These are phyloP conservation scores for Montipora sp. DNA, from an alignment of 64 coral and sea anemone species.

Conservation along the genomic window DNA sequence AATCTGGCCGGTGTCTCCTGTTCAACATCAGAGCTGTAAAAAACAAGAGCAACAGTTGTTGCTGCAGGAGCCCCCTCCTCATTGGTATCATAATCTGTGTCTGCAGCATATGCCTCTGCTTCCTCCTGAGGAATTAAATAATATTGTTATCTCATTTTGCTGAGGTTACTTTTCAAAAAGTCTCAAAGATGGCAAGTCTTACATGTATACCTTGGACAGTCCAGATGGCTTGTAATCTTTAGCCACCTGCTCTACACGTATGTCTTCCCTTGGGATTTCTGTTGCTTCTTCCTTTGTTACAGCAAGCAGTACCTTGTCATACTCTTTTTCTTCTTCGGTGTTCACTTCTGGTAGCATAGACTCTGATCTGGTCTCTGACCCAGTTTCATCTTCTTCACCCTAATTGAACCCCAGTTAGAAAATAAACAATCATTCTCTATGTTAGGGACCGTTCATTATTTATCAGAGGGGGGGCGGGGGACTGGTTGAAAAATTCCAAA, in stretches of 20 bases:
- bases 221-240: background rate
- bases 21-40: conserved; percentile 42
- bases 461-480: too few relatives aligned
- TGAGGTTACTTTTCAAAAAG: background rate
- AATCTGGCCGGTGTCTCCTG: background rate
- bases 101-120: conserved; percentile 54
- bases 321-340: background rate
- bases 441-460: too few relatives aligned
- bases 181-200: background rate
- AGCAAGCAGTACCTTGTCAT: background rate
- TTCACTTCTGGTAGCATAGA: conserved; percentile 71
- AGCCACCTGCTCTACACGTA: background rate
- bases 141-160: background rate
- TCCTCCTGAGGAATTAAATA: conserved; percentile 1
- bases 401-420: background rate
- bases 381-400: conserved; percentile 79
- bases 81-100: conserved; percentile 77
- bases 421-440: too few relatives aligned
- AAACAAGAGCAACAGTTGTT: background rate
- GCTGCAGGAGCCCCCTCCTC: background rate
- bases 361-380: conserved; percentile 95
- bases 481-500: too few relatives aligned
- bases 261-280: background rate
- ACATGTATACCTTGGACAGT: background rate
- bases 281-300: background rate